A percentile compares a stretch with the other conserved stretches of the same genome.
Conservation (phyloP, 30 jellyfish, hydroid and myxozoan genomes). For the Hydra vulgaris region DNA sequence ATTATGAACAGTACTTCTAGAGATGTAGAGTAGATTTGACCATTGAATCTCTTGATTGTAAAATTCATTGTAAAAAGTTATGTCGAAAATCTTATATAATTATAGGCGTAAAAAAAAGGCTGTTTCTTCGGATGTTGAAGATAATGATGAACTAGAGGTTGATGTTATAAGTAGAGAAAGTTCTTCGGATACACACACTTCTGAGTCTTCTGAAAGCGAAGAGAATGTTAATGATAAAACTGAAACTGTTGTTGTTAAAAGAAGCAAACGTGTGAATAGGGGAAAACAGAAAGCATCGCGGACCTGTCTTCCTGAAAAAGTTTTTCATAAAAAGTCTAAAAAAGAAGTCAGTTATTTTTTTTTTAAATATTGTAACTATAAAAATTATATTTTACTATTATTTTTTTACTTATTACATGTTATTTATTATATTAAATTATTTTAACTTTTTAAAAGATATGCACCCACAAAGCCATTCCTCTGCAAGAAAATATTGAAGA, state of each 20-base stretch:
- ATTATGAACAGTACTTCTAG: no score
- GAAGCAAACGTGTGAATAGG: conserved; percentile 24
- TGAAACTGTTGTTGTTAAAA: neutral
- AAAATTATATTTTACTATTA: neutral
- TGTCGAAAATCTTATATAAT: neutral
- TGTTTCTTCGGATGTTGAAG: conserved; percentile 45
- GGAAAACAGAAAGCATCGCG: conserved; percentile 25
- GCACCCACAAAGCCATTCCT: conserved; percentile 39
- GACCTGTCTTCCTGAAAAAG: neutral
- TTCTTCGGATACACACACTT: neutral
- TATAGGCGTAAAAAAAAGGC: conserved; percentile 9
- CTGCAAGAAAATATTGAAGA: conserved; percentile 49
- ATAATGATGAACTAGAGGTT: conserved; percentile 30
- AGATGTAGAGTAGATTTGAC: no score
- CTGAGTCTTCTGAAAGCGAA: conserved; percentile 8
- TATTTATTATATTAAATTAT: neutral
- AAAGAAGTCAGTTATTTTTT: conserved; percentile 9
- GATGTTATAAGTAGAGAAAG: neutral
- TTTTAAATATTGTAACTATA: no score
- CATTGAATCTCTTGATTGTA: neutral
- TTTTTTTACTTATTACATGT: neutral
- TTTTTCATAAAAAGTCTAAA: neutral
- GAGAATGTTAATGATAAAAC: neutral
- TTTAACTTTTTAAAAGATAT: neutral
- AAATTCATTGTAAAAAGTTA: neutral